Base-by-base conservation (phyloP, 2,888 invertebrate species). In the Bellardia pandia region DNA sequence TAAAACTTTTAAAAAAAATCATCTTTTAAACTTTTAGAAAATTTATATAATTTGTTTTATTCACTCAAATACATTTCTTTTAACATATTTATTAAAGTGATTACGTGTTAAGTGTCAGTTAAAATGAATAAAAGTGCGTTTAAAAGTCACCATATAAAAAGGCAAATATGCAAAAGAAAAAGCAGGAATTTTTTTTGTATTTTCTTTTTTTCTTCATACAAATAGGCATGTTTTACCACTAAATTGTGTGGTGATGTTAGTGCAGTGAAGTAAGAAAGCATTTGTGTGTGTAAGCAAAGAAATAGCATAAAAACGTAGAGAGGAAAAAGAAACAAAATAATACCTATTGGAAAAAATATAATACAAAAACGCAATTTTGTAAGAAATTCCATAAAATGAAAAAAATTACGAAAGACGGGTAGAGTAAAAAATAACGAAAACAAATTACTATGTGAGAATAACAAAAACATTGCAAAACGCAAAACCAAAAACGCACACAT, bases 141-240 rank as follows among this genome's bases (percentile, higher is more conserved):
- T 87, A 51, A 85, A 85, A 85, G 60, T 78, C 42, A 71, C 51
- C 80, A 78, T 81, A 72, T 81, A 68, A 78, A 76, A 87, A 48
- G 48, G 48, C 48, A 76, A 84, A 87, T 23, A n/a, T 66, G 77
- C 76, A 77, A 83, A 80, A 77, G 76, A 84, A 87, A 84, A 87
- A 78, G 68, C 77, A 82, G 87, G 81, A 87, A 81, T 87, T 87
- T 86, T 86, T 86, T 86, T 86, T 86, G 66, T 86, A 69, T 79
- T 86, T 86, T 71, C 66, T 45, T 74, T 82, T 72, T 72, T 58
- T n/a, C 56, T 85, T 76, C 48, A 80, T 75, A 80, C 53, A 69
- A 85, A 85, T 85, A 60, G 85, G 85, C 85, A 85, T 85, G 85
- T 80, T 85, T 85, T 80, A 85, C 85, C 79, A 85, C 85, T 80